Evolutionary conservation across 2,797 vertebrate species (phyloP).

Genomic region (Fistularia tabacaria): DNA sequence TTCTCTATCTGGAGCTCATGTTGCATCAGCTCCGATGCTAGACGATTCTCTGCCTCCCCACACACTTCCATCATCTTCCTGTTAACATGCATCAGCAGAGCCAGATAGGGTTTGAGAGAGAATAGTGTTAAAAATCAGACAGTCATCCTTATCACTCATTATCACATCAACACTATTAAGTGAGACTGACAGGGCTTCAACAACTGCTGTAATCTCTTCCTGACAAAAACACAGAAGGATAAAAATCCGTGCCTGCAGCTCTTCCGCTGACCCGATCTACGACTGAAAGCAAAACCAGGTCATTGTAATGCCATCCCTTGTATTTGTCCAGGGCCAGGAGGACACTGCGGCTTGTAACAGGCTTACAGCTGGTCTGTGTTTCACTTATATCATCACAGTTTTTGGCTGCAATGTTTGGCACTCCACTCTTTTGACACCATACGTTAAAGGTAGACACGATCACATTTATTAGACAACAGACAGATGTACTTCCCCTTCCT

Average conservation of each 20-base stretch:
- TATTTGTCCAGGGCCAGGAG: slow-evolving; percentile 4
- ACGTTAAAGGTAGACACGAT: not conserved
- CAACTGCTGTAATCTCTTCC: slow-evolving; percentile 6
- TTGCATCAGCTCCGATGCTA: slow-evolving; percentile 90
- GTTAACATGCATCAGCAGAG: slow-evolving; percentile 15
- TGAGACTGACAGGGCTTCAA: not conserved
- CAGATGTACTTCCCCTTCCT: slow-evolving; percentile 50
- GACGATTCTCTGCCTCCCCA: slow-evolving; percentile 89
- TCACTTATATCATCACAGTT: too few relatives aligned
- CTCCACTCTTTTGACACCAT: too few relatives aligned
- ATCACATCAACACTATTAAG: not conserved
- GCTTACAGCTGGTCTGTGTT: not conserved
- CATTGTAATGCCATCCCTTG: slow-evolving; percentile 22
- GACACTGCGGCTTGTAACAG: slow-evolving; percentile 5
- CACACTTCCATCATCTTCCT: slow-evolving; percentile 97
- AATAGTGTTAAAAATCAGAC: slow-evolving; percentile 2
- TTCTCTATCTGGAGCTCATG: slow-evolving; percentile 93
- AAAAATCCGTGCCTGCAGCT: slow-evolving; percentile 7
- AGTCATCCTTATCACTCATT: slow-evolving; percentile 5
- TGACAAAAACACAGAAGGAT: not conserved
- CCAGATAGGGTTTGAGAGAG: not conserved
- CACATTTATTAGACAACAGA: slow-evolving; percentile 5
- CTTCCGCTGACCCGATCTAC: slow-evolving; percentile 10
- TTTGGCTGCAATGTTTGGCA: too few relatives aligned
- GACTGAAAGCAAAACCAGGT: slow-evolving; percentile 27